A percentile compares a stretch with the other conserved stretches of the same genome.
These are phyloP conservation scores for Vollenhovia emeryi DNA, from an alignment of 1,140 invertebrate species.

Conservation along the genomic window DNA sequence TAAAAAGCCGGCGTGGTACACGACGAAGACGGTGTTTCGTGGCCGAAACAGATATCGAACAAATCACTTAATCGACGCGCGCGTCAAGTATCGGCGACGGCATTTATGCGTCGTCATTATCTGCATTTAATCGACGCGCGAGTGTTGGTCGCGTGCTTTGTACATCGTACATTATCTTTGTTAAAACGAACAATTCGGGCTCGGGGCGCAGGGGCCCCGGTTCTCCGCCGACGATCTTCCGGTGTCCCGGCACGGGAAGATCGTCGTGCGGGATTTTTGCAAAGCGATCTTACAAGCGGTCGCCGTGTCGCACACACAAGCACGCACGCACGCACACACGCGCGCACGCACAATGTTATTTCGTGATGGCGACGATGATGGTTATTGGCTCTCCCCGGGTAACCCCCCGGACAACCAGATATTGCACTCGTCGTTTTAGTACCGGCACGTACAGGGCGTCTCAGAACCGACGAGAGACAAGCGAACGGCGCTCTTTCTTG, in stretches of 20 bases:
- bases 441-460: conserved; percentile 4
- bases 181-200: conserved; percentile 29
- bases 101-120: conserved; percentile 22
- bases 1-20: neutral
- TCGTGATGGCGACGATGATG: conserved; percentile 33
- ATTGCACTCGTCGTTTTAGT: conserved; percentile 46
- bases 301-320: conserved; percentile 45
- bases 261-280: conserved; percentile 39
- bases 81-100: conserved; percentile 22
- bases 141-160: conserved; percentile 8
- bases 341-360: conserved; percentile 44
- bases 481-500: neutral
- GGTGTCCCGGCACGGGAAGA: conserved; percentile 34
- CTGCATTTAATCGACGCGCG: conserved; percentile 10
- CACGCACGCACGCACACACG: conserved; percentile 57
- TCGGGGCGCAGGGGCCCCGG: neutral
- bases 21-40: conserved; percentile 13
- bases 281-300: conserved; percentile 64
- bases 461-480: neutral
- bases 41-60: conserved; percentile 13
- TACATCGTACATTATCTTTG: conserved; percentile 22
- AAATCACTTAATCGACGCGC: conserved; percentile 41
- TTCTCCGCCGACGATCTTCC: conserved; percentile 41
- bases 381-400: conserved; percentile 47
- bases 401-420: conserved; percentile 40